These are phyloP conservation scores for Aphelinus atriplicis DNA, from an alignment of 1,140 invertebrate species.

Conservation along the genomic window DNA sequence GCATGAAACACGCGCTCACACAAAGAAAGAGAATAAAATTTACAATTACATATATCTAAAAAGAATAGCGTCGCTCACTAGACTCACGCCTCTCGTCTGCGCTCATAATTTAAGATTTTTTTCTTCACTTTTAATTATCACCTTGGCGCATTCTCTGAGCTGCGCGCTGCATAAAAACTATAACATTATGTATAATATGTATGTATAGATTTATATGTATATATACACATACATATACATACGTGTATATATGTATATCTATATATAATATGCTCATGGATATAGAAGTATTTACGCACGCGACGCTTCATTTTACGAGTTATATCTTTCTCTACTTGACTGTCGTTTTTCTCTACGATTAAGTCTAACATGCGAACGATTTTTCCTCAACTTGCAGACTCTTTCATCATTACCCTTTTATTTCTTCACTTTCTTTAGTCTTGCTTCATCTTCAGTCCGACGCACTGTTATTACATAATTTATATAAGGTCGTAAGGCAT, in stretches of 20 bases:
- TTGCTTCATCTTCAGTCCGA: slow-evolving; percentile 1
- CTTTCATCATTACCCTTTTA: slow-evolving; percentile 48
- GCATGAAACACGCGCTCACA: slow-evolving; percentile 13
- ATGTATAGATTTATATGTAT: slow-evolving; percentile 6
- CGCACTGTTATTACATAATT: slow-evolving; percentile 21
- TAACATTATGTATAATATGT: slow-evolving; percentile 18
- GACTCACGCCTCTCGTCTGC: slow-evolving; percentile 33
- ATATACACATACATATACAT: slow-evolving; percentile 2
- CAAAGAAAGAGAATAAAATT: neutral
- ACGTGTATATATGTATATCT: neutral
- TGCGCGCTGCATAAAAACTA: slow-evolving; percentile 36
- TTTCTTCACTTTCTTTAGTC: slow-evolving; percentile 52
- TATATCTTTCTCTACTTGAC: slow-evolving; percentile 35
- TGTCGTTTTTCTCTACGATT: slow-evolving; percentile 10
- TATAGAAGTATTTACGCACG: slow-evolving; percentile 25
- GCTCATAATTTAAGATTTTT: neutral
- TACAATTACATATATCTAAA: neutral
- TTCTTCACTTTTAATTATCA: slow-evolving; percentile 32
- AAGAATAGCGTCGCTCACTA: slow-evolving; percentile 15
- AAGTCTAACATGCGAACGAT: neutral
- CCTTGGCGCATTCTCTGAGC: slow-evolving; percentile 28
- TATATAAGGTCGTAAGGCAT: slow-evolving; percentile 64
- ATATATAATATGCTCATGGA: neutral
- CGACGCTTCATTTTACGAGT: slow-evolving; percentile 42
- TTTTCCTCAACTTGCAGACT: slow-evolving; percentile 50